These are phyloP conservation scores for Lycodopsis pacificus DNA, from an alignment of 2,797 vertebrate genomes.

Conservation along the genomic window DNA sequence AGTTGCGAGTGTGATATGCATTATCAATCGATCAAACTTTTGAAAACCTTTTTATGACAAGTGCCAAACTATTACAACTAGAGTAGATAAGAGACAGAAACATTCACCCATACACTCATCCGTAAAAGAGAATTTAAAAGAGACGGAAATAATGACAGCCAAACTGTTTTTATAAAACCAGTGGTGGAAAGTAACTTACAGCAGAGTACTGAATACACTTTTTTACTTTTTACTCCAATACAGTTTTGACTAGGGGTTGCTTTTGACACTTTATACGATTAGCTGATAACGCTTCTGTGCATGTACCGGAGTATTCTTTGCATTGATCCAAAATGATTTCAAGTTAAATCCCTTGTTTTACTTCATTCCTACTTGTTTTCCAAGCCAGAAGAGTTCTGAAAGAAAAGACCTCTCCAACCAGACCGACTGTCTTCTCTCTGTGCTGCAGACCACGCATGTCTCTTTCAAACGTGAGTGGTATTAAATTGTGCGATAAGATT, in stretches of 20 bases:
- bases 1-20: slow-evolving; percentile 5
- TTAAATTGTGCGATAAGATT: slow-evolving; percentile 13
- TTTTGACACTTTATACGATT: background rate
- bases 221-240: background rate
- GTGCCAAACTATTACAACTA: background rate
- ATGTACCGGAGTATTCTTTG: background rate
- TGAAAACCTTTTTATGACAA: background rate
- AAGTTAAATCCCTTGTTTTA: background rate
- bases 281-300: background rate
- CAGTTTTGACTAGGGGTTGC: background rate
- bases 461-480: slow-evolving; percentile 1
- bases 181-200: background rate
- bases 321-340: background rate
- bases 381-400: background rate
- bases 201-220: background rate
- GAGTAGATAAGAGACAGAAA: background rate
- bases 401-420: slow-evolving; percentile 7
- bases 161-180: background rate
- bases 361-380: slow-evolving; percentile 6
- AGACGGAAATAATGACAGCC: background rate
- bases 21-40: background rate
- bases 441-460: slow-evolving; percentile 21
- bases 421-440: slow-evolving; percentile 2
- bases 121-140: background rate
- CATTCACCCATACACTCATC: background rate